Base-by-base conservation (phyloP, 1,140 invertebrate genomes). In the Pomacea maculata region DNA sequence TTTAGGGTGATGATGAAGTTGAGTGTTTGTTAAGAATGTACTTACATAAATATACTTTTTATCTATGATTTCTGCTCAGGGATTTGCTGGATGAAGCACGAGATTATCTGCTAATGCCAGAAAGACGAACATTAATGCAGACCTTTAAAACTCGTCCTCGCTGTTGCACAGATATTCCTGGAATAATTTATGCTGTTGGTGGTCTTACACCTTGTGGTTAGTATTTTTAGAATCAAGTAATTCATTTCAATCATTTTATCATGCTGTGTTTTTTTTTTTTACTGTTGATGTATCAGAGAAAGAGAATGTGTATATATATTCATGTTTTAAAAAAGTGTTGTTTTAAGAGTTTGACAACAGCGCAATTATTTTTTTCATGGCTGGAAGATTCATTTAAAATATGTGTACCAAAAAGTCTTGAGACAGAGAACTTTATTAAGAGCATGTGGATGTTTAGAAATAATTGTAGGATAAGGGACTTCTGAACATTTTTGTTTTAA, bases 141-240 rank as follows among this genome's bases (percentile, higher is more conserved):
- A 95, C 91, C 6, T 92, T 95, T 89, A 93, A 94, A 83, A 95
- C 95, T 19, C 92, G 95, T 84, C 95, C 96, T 57, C 92, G 96
- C 61, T 94, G 94, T 83, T 95, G 95, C 86, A 95, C 95, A 86
- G 94, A 94, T 87, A 90, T 93, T 65, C 90, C 92, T 68, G 96
- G 96, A 2, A 94, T 96, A 85, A 96, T 98, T 82, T 97, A 96
- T 92, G 96, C 96, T 81, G 95, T 98, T 80, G 96, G 83, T 15
- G 96, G 96, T 11, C 90, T 97, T 17, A 96, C 95, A 63, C 96
- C 96, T 89, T 95, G 88, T 83, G 90, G 89, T 94, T 86, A 95
- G 93, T 94, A 89, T 65, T 76, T 19, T 17, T 73, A 15, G 9
- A 21, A 34, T 29, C 29, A 29, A 29, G 1, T 29, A 29, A 29